Conservation (phyloP, 2,797 vertebrate species). For the Onychomys torridus region DNA sequence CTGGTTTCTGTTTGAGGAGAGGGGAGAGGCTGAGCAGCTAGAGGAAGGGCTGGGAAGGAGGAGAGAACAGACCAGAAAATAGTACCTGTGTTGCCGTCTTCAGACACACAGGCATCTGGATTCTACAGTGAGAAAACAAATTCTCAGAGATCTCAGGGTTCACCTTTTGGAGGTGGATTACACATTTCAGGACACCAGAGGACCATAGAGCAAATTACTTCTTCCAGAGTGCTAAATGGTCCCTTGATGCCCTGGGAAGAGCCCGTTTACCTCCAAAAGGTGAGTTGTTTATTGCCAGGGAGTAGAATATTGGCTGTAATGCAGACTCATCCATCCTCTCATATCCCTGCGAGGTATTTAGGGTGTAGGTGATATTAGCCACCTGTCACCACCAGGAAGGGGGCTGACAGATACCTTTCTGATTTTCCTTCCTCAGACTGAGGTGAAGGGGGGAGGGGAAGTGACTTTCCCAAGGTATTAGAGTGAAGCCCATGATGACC, state of each 20-base stretch:
- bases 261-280: constrained; percentile 71
- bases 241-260: constrained; percentile 70
- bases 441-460: neutral
- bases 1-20: constrained; percentile 79
- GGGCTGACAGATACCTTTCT: neutral
- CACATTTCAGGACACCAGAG: constrained; percentile 72
- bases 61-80: neutral
- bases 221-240: constrained; percentile 66
- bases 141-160: constrained; percentile 36
- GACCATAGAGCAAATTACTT: constrained; percentile 70
- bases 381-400: constrained; percentile 34
- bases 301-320: constrained; percentile 60
- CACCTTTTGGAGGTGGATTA: constrained; percentile 68
- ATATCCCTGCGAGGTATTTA: constrained; percentile 40
- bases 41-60: neutral
- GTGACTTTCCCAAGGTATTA: constrained; percentile 74
- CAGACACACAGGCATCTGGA: neutral
- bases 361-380: constrained; percentile 13
- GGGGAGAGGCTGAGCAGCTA: neutral
- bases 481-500: accelerated
- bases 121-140: neutral
- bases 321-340: constrained; percentile 53
- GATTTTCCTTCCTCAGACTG: neutral
- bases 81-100: neutral
- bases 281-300: constrained; percentile 72